Base-by-base conservation (phyloP, 53 echinoderm and acorn worm species). In the Apostichopus leukothele region DNA sequence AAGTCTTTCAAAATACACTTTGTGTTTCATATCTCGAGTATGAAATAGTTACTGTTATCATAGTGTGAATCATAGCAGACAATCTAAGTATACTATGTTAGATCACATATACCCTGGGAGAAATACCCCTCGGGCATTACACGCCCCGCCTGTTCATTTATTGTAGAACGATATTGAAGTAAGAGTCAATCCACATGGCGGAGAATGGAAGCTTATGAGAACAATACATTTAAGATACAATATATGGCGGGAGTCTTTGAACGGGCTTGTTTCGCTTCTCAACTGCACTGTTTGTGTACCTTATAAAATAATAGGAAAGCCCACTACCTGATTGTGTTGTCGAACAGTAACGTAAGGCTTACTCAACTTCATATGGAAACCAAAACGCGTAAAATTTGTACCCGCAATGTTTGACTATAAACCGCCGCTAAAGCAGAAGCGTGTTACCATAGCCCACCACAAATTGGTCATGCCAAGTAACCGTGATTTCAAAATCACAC, bases 31-130 rank as follows among this genome's bases (percentile, higher is more conserved):
- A 54, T 55, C 20, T 16, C 54, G 79, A 21, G 52, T 54, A 54
- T 81, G n/a, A 81, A 81, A 81, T 81, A 55, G 59, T 81, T 54
- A 81, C 81, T 52, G 81, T 22, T 81, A 11, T 55, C 14, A 18
- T 22, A 54, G 57, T 19, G 23, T 81, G 81, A 81, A 81, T 81
- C 55, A 81, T 81, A 55, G 57, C 57, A 57, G 7, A 57, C 10
- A 57, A 57, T 57, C 7, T 57, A 57, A 57, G 10, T 57, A 57
- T 57, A 57, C 57, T 10, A 57, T 10, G 10, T 57, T 57, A 57
- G 8, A 57, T 7, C 10, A 57, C 57, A n/a, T 71, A 71, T 71
- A 71, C 6, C 71, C 71, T 39, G 39, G 39, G 39, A 39, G 39
- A 39, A 39, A 71, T 71, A 71, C 6, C 71, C 71, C 71, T 71